phyloP scores from a whole-genome alignment of 2,888 invertebrate genomes.

The Acholoe squamosa region DNA sequence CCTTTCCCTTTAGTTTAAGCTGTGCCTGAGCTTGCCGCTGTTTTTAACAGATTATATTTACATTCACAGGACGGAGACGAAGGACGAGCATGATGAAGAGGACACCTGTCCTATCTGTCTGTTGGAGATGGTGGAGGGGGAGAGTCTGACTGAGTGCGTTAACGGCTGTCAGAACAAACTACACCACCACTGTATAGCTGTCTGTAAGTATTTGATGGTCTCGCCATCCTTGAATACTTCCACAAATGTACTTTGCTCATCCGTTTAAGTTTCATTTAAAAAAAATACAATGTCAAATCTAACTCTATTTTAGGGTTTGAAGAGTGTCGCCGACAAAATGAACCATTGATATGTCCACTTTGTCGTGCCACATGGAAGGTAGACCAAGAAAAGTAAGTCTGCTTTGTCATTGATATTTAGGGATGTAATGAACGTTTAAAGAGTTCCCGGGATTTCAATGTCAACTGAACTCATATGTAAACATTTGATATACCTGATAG shows the following conservation, averaged over 20 bases:
- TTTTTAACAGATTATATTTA: too few species aligned
- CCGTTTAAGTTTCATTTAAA: background rate
- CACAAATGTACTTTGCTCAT: background rate
- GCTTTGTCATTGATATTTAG: too few species aligned
- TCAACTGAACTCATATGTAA: too few species aligned
- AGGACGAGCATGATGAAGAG: constrained; percentile 80
- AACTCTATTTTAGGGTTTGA: constrained; percentile 81
- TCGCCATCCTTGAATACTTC: background rate
- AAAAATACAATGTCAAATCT: background rate
- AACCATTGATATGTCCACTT: constrained; percentile 83
- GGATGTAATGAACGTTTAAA: too few species aligned
- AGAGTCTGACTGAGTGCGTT: constrained; percentile 83
- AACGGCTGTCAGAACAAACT: constrained; percentile 83
- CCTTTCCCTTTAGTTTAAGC: too few species aligned
- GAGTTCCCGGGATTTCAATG: too few species aligned
- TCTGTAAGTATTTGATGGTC: constrained; percentile 77
- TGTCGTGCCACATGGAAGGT: constrained; percentile 82
- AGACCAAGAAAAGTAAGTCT: constrained; percentile 64
- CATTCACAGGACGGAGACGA: constrained; percentile 52
- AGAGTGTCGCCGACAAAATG: constrained; percentile 82
- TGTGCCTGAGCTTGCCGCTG: too few species aligned
- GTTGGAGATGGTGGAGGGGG: constrained; percentile 84
- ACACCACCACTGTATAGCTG: constrained; percentile 84
- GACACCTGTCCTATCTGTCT: constrained; percentile 84
- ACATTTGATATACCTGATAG: too few species aligned